These are phyloP conservation scores for Galaxias olidus DNA, from an alignment of 2,797 vertebrate genomes.

Conservation along the genomic window DNA sequence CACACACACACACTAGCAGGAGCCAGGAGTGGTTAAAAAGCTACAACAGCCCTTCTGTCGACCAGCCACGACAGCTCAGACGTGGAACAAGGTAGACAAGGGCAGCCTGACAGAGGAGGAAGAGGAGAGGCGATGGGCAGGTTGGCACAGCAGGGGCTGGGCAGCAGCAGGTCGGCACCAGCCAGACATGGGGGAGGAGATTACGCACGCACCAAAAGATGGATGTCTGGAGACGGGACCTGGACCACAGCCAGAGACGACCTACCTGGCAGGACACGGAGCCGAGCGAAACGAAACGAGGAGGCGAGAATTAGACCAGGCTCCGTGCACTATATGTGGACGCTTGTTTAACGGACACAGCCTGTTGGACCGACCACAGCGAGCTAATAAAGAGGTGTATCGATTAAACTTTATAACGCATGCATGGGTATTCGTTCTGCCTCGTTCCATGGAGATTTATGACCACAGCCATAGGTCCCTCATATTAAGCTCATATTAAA, in stretches of 20 bases:
- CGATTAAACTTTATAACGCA: too few relatives aligned
- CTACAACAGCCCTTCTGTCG: slow-evolving; percentile 15
- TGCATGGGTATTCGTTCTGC: too few relatives aligned
- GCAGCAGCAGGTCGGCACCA: slow-evolving; percentile 4
- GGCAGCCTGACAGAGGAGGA: not conserved
- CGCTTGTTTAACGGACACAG: not conserved
- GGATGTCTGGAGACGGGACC: not conserved
- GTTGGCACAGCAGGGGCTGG: not conserved
- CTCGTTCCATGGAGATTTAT: not conserved
- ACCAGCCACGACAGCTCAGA: not conserved
- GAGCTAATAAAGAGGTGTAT: too few relatives aligned
- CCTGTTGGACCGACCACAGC: not conserved
- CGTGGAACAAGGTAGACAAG: slow-evolving; percentile 15
- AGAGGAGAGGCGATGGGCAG: not conserved
- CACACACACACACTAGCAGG: not conserved
- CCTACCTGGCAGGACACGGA: not conserved
- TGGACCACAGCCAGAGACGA: slow-evolving; percentile 1
- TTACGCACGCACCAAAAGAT: slow-evolving; percentile 1
- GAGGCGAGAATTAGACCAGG: too few relatives aligned
- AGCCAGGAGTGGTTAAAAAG: slow-evolving; percentile 18
- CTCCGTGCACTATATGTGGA: too few relatives aligned
- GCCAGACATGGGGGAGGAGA: slow-evolving; percentile 6
- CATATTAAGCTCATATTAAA: slow-evolving; percentile 29
- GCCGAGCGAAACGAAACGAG: not conserved
- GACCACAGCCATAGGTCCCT: not conserved